A percentile compares a stretch with the other conserved stretches of the same genome.
These are phyloP conservation scores for Paraescarpia echinospica DNA, from an alignment of 1,140 invertebrate species.

Conservation along the genomic window DNA sequence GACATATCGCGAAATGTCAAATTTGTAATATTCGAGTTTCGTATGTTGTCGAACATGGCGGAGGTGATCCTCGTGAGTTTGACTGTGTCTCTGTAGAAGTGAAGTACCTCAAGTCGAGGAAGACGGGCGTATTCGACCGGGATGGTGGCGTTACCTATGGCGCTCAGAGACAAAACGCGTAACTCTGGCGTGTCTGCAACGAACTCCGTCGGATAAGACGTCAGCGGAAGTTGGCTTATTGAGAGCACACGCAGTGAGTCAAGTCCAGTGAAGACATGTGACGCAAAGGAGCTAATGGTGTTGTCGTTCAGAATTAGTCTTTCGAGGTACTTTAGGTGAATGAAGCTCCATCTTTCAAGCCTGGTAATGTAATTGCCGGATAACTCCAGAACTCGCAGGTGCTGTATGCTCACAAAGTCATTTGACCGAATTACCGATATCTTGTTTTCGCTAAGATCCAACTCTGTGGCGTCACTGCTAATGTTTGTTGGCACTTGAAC, in stretches of 20 bases:
- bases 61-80: no score
- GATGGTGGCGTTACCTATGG: neutral
- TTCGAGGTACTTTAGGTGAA: no score
- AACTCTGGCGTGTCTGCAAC: neutral
- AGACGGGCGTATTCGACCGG: neutral
- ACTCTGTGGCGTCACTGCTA: no score
- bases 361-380: no score
- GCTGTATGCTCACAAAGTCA: no score
- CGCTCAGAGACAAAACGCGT: neutral
- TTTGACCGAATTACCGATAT: no score
- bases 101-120: neutral
- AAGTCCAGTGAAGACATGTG: neutral
- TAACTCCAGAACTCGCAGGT: no score
- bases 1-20: neutral
- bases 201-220: neutral
- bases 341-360: no score
- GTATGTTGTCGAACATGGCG: neutral
- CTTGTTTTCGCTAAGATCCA: no score
- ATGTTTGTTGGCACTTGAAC: no score
- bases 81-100: neutral
- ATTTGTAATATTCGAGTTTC: neutral
- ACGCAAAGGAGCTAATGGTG: no score
- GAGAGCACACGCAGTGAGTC: neutral
- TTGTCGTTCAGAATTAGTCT: no score
- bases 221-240: neutral